Evolutionary conservation across 2,113 vertebrate genomes (phyloP), one percentile per base, ranked within the genome.

Genomic region (Tragulus kanchil): DNA sequence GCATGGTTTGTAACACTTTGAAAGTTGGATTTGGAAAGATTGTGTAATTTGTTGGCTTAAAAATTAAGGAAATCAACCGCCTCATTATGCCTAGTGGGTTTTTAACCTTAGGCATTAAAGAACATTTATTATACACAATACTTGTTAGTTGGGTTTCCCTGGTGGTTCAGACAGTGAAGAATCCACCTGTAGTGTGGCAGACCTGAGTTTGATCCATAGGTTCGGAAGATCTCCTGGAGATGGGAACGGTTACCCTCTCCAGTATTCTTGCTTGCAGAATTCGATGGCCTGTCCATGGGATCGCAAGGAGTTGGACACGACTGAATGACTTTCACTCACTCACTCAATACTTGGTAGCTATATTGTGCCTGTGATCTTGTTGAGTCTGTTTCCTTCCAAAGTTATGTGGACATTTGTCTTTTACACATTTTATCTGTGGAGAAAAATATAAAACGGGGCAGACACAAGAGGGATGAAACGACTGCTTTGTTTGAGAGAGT

Each of bases 381-480:
- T 95, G 31, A 52, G 14, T 71, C 64, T 87, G 6, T 79, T 92
- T 93, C 65, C 94, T 88, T 56, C 23, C 25, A 2, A 89, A 82
- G 5, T 69, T 88, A 64, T 83, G 7, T 93, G 54, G 21, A 69
- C 7, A 61, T 65, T 85, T 85, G n/a, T 84, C 17, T 79, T 28
- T 56, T 94, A 26, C 19, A 77, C 0, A n/a, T 78, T n/a, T n/a
- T n/a, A n/a, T 97, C 5, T 89, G 8, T 67, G 48, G 6, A 65
- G 12, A 86, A 91, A 91, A 83, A 78, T 75, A 93, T n/a, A n/a
- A n/a, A n/a, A n/a, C n/a, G n/a, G n/a, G 87, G 73, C 16, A 86
- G 52, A 45, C n/a, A 58, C 1, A 79, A 36, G 73, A 73, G 45
- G 45, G 36, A 61, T 82, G 59, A 15, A 17, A 83, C 54, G 25